A percentile compares a stretch with the other conserved stretches of the same genome.
Evolutionary conservation across 2,888 invertebrate species (phyloP).

Genomic region (Beris chalybata): DNA sequence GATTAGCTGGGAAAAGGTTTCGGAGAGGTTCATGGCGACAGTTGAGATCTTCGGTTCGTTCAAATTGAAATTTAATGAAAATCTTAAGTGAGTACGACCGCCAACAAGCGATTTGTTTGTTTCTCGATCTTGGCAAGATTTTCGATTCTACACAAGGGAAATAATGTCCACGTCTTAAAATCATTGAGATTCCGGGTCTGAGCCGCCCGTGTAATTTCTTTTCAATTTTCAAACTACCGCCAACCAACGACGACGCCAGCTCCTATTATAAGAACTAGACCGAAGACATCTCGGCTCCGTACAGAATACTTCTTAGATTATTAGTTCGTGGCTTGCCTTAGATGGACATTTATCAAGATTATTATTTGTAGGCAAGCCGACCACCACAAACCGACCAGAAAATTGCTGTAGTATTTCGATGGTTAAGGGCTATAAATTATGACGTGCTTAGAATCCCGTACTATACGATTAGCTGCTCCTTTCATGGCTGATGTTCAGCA

Average conservation of each 20-base stretch:
- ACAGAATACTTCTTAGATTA: too few species aligned
- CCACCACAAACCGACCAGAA: background rate
- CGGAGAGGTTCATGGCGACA: slow-evolving; percentile 3
- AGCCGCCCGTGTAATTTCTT: slow-evolving; percentile 18
- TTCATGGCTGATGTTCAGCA: too few species aligned
- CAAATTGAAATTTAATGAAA: slow-evolving; percentile 8
- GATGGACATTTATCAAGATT: slow-evolving; percentile 29
- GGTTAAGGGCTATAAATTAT: slow-evolving; percentile 25
- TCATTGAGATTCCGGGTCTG: too few species aligned
- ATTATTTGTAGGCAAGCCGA: background rate
- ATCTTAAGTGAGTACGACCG: too few species aligned
- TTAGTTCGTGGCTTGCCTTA: slow-evolving; percentile 9
- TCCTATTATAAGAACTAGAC: background rate
- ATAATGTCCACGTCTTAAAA: too few species aligned
- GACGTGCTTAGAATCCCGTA: slow-evolving; percentile 5
- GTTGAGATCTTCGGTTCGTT: too few species aligned
- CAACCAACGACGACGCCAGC: slow-evolving; percentile 4
- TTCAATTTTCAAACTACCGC: slow-evolving; percentile 26
- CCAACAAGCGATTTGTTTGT: too few species aligned
- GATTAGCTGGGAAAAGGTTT: slow-evolving; percentile 16
- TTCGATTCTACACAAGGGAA: too few species aligned
- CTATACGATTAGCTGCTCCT: slow-evolving; percentile 3
- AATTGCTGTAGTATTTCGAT: slow-evolving; percentile 21
- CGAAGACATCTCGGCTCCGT: too few species aligned
- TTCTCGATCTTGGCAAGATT: too few species aligned